Evolutionary conservation across 2,797 vertebrate species (phyloP).

Genomic region (Alca torda): DNA sequence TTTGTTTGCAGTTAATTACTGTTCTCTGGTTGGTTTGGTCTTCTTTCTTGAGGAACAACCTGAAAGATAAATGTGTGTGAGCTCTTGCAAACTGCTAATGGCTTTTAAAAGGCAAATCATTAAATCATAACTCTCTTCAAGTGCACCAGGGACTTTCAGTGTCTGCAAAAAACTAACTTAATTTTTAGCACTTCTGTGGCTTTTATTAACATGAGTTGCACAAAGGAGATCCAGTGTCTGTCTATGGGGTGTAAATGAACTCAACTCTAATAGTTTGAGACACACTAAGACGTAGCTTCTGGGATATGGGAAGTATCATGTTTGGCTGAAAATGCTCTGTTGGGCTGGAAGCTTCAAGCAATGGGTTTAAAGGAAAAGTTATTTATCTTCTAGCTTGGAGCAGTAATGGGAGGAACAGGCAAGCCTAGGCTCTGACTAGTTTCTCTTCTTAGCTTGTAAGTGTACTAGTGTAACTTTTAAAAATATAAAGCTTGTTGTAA

Average conservation of each 20-base stretch:
- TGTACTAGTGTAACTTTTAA: not conserved
- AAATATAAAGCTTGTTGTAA: not conserved
- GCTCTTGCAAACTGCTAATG: not conserved
- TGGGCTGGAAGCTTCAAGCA: not conserved
- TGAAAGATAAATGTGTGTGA: not conserved
- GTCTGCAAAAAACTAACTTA: not conserved
- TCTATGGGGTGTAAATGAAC: not conserved
- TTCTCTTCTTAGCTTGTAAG: not conserved
- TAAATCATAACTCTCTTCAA: not conserved
- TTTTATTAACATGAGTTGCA: not conserved
- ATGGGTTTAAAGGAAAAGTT: not conserved
- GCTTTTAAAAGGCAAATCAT: not conserved
- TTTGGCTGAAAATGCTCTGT: not conserved
- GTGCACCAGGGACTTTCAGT: not conserved
- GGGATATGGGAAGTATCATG: not conserved
- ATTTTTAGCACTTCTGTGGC: not conserved
- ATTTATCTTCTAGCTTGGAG: not conserved
- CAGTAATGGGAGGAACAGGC: not conserved
- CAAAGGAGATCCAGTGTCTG: not conserved
- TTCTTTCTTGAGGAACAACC: not conserved
- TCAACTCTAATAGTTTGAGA: not conserved
- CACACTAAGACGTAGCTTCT: rapidly evolving
- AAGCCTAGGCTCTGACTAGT: not conserved
- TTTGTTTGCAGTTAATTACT: not conserved
- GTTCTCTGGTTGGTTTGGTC: not conserved